A percentile compares a stretch with the other conserved stretches of the same genome.
Conservation (phyloP, 2,888 invertebrate genomes). For the Oeneis ivallda region DNA sequence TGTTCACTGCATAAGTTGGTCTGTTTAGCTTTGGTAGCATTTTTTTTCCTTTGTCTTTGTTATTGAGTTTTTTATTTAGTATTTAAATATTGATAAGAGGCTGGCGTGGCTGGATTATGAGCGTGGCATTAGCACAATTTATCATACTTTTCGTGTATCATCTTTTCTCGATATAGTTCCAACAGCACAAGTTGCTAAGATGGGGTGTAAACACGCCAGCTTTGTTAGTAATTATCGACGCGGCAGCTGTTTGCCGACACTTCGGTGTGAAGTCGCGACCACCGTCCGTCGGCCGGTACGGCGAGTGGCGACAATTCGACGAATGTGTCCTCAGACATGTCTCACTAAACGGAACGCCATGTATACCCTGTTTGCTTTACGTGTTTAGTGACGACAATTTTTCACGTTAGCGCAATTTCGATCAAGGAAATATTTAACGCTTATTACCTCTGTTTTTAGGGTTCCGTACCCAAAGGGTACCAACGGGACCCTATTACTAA, state of each 20-base stretch:
- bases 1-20: no score
- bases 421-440: conserved; percentile 26
- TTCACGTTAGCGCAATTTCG: conserved; percentile 48
- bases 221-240: conserved; percentile 76
- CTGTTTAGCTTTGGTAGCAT: no score
- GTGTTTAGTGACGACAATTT: conserved; percentile 57
- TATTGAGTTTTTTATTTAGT: no score
- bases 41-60: no score
- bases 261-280: conserved; percentile 79
- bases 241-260: conserved; percentile 75
- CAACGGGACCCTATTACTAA: no score
- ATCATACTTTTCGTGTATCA: conserved; percentile 41
- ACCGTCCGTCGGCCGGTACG: conserved; percentile 62
- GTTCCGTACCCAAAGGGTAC: no score
- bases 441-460: conserved; percentile 13
- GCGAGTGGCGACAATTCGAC: conserved; percentile 71
- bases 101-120: conserved; percentile 24
- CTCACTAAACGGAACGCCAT: conserved; percentile 49
- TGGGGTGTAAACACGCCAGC: conserved; percentile 62
- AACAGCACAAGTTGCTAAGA: conserved; percentile 58
- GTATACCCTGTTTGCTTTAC: conserved; percentile 53
- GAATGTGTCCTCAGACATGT: conserved; percentile 59
- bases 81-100: conserved; percentile 18
- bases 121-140: conserved; percentile 36
- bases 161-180: conserved; percentile 41